A percentile compares a stretch with the other conserved stretches of the same genome.
Conservation (phyloP, 2,797 vertebrate species). For the Neosalanx taihuensis region DNA sequence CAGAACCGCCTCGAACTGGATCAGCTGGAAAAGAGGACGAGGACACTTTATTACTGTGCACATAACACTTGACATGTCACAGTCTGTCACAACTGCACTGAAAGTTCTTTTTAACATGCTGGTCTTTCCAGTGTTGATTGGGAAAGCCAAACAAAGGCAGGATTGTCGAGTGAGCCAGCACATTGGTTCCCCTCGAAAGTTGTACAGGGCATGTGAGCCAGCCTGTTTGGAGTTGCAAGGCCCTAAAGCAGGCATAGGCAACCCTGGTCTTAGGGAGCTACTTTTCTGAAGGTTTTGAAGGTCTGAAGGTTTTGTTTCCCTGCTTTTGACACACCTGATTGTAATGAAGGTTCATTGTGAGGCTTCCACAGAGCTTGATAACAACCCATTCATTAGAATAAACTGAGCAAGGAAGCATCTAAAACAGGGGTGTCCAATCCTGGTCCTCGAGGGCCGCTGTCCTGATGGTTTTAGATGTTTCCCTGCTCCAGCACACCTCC, state of each 20-base stretch:
- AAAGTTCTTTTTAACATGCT: slow-evolving; percentile 32
- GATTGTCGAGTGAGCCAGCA: slow-evolving; percentile 40
- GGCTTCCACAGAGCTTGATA: too few relatives aligned
- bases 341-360: too few relatives aligned
- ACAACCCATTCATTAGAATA: too few relatives aligned
- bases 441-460: too few relatives aligned
- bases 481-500: too few relatives aligned
- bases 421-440: too few relatives aligned
- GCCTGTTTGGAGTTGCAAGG: slow-evolving; percentile 40
- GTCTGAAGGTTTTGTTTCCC: too few relatives aligned
- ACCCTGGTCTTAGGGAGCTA: too few relatives aligned
- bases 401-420: too few relatives aligned
- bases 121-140: slow-evolving; percentile 56
- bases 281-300: too few relatives aligned
- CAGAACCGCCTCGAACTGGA: slow-evolving; percentile 8
- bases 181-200: slow-evolving; percentile 41
- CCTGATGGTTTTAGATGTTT: too few relatives aligned
- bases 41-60: slow-evolving; percentile 25
- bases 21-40: slow-evolving; percentile 23
- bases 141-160: slow-evolving; percentile 45
- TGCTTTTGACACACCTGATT: too few relatives aligned
- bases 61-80: slow-evolving; percentile 33
- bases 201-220: slow-evolving; percentile 46
- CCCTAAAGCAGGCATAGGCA: slow-evolving; percentile 1
- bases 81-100: slow-evolving; percentile 44